These are phyloP conservation scores for Trachelus tabidus DNA, from an alignment of 2,888 invertebrate genomes.

Conservation along the genomic window DNA sequence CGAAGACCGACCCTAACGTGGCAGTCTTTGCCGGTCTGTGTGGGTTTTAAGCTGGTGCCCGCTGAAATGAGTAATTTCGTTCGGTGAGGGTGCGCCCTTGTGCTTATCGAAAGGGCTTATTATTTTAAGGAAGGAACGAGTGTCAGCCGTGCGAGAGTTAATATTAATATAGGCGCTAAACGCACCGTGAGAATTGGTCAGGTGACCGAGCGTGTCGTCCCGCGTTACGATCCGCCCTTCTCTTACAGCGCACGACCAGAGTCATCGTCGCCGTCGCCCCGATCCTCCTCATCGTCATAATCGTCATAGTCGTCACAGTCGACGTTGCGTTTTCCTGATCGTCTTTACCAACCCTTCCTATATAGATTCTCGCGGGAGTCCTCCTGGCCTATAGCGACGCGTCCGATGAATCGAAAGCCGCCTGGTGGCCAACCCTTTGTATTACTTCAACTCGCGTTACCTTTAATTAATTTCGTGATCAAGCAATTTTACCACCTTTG, in stretches of 20 bases:
- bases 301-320: no score
- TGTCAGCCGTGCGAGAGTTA: constrained; percentile 31
- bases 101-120: constrained; percentile 27
- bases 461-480: constrained; percentile 54
- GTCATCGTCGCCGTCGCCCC: no score
- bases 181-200: constrained; percentile 59
- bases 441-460: constrained; percentile 23
- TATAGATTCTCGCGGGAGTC: no score
- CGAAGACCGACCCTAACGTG: no score
- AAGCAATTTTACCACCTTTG: constrained; percentile 40
- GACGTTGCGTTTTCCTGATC: no score
- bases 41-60: no score
- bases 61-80: no score
- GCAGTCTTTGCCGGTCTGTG: no score
- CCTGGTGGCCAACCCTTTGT: constrained; percentile 21
- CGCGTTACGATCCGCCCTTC: neutral
- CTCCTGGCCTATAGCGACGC: neutral
- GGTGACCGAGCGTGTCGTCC: constrained; percentile 38
- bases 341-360: no score
- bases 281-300: no score
- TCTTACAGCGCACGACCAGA: neutral
- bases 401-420: no score
- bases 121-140: constrained; percentile 35
- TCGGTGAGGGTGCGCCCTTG: neutral
- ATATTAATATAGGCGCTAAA: constrained; percentile 54